Evolutionary conservation across 2,888 invertebrate genomes (phyloP).

Genomic region (Melieria omissa): DNA sequence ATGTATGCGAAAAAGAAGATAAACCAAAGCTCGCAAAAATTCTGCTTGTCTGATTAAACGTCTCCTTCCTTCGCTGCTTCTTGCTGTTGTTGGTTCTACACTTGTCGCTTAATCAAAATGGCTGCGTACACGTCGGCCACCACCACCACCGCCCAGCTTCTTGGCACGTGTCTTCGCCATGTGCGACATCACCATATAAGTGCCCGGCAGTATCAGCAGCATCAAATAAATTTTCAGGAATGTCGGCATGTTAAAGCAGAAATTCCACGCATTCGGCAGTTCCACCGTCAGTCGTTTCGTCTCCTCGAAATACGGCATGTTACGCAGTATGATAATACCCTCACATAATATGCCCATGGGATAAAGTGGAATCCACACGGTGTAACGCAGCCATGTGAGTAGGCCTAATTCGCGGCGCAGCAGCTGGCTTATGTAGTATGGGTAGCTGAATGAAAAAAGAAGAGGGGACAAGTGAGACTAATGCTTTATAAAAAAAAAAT

Average conservation of each 20-base stretch:
- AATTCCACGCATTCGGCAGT: slow-evolving; percentile 87
- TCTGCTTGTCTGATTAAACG: too few species aligned
- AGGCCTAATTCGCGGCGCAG: slow-evolving; percentile 78
- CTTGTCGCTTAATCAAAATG: neutral
- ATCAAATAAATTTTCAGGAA: slow-evolving; percentile 82
- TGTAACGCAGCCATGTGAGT: slow-evolving; percentile 92
- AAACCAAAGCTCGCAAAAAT: slow-evolving; percentile 2
- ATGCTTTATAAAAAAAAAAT: slow-evolving; percentile 5
- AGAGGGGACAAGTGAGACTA: slow-evolving; percentile 11
- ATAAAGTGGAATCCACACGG: slow-evolving; percentile 93
- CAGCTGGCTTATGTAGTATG: slow-evolving; percentile 87
- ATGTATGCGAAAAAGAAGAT: neutral
- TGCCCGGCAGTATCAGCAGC: slow-evolving; percentile 79
- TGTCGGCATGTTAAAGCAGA: slow-evolving; percentile 86
- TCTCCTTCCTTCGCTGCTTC: too few species aligned
- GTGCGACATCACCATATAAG: slow-evolving; percentile 82
- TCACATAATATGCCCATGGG: slow-evolving; percentile 91
- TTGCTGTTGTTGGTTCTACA: neutral
- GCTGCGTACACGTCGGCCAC: neutral
- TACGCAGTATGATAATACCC: slow-evolving; percentile 81
- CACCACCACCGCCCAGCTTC: slow-evolving; percentile 68
- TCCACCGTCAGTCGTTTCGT: slow-evolving; percentile 79
- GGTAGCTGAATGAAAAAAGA: slow-evolving; percentile 75
- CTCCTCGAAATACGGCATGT: slow-evolving; percentile 91
- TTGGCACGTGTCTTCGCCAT: slow-evolving; percentile 82